phyloP scores from a whole-genome alignment of 2,888 invertebrate species.

The Iphiclides podalirius region DNA sequence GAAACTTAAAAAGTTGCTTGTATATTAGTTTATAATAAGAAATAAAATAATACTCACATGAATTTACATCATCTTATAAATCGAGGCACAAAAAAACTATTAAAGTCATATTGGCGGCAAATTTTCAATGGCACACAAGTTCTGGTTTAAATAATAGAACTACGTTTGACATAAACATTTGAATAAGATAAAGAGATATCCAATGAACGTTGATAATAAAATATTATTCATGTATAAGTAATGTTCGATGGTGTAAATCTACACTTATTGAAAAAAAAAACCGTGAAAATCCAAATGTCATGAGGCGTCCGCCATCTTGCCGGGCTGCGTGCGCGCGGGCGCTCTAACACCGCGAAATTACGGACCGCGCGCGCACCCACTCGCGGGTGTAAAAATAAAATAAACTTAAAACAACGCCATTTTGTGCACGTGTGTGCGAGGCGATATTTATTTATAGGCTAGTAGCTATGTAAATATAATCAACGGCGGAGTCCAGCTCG shows the following conservation, averaged over 20 bases:
- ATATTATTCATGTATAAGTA: constrained; percentile 1
- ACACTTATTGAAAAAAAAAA: constrained; percentile 34
- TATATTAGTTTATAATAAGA: too few species aligned
- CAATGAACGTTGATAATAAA: not conserved
- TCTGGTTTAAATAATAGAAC: not conserved
- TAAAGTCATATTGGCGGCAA: not conserved
- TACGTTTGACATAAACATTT: not conserved
- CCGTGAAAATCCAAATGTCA: constrained; percentile 41
- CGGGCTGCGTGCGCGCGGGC: constrained; percentile 75
- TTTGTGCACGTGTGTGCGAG: constrained; percentile 75
- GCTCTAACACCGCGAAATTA: constrained; percentile 78
- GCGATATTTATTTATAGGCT: constrained; percentile 79
- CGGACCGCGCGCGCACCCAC: constrained; percentile 66
- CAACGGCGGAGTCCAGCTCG: constrained; percentile 57
- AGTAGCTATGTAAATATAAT: constrained; percentile 77
- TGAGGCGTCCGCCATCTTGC: constrained; percentile 67
- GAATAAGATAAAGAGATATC: not conserved
- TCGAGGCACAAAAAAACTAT: not conserved
- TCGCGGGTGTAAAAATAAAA: constrained; percentile 77
- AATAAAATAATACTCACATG: constrained; percentile 15
- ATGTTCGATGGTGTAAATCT: too few species aligned
- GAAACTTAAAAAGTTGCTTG: too few species aligned
- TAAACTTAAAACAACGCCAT: constrained; percentile 79
- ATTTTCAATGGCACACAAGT: too few species aligned
- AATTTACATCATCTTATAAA: constrained; percentile 12